Percentiles rank a stretch among this genome's conserved stretches.
These are phyloP conservation scores for Hassar affinis DNA, from an alignment of 2,113 vertebrate genomes.

Conservation along the genomic window DNA sequence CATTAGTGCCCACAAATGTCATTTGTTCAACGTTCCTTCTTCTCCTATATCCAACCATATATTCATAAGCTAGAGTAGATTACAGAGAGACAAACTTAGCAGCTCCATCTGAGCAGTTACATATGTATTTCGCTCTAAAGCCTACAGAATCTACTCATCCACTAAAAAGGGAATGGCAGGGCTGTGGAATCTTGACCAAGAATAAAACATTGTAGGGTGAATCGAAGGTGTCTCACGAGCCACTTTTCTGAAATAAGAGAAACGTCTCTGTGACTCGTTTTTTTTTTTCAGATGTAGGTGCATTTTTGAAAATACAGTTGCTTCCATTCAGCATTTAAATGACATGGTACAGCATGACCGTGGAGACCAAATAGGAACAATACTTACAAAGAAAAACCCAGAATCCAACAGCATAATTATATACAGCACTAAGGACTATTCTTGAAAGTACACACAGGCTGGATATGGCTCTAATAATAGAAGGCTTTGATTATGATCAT, in stretches of 20 bases:
- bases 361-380: constrained; percentile 46
- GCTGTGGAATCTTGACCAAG: constrained; percentile 48
- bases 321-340: constrained; percentile 42
- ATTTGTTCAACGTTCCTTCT: constrained; percentile 41
- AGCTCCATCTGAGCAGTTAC: constrained; percentile 19
- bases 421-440: constrained; percentile 37
- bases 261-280: constrained; percentile 16
- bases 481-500: constrained; percentile 38
- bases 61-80: constrained; percentile 35
- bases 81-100: constrained; percentile 52
- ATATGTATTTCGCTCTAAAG: constrained; percentile 53
- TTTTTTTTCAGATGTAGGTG: constrained; percentile 24
- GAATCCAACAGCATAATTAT: constrained; percentile 44
- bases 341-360: constrained; percentile 38
- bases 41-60: constrained; percentile 13
- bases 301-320: constrained; percentile 24
- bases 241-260: constrained; percentile 26
- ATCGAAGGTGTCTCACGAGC: constrained; percentile 7
- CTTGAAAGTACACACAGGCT: constrained; percentile 28
- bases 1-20: constrained; percentile 32
- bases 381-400: constrained; percentile 50
- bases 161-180: constrained; percentile 28
- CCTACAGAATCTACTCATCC: constrained; percentile 54
- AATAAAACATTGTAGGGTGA: constrained; percentile 15
- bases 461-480: constrained; percentile 24